Base-by-base conservation (phyloP, 1,140 invertebrate species). In the Phenacoccus solenopsis region DNA sequence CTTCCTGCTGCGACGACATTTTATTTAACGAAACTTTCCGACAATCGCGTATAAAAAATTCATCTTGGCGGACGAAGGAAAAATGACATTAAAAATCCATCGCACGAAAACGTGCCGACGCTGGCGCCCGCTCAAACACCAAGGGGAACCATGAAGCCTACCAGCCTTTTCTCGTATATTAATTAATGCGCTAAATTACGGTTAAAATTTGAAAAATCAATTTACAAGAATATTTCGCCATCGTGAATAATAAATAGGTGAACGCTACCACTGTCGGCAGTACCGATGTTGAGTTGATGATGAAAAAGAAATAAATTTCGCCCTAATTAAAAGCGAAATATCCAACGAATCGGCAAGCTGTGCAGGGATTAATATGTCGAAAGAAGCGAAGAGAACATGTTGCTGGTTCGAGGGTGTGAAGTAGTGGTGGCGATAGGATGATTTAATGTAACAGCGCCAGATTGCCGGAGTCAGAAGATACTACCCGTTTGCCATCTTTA, bases 281-380 rank as follows among this genome's bases (percentile, higher is more conserved):
- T n/a, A n/a, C n/a, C n/a, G n/a, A n/a, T n/a, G n/a, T n/a, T n/a
- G n/a, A n/a, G n/a, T n/a, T n/a, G n/a, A n/a, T n/a, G n/a, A n/a
- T n/a, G n/a, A n/a, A n/a, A n/a, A n/a, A 20, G 59, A 64, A 24
- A 64, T 64, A 64, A 64, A 64, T 64, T 64, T 64, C 25, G 12
- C 25, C 12, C 59, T 64, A 64, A 64, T 64, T 64, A 64, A 64
- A 64, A 49, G 38, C 38, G 38, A 16, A 49, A n/a, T 2, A n/a
- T n/a, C 5, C 16, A 2, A 25, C 20, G 16, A 59, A 59, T 9
- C 5, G 56, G 5, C 7, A 59, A 59, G 5, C 16, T 59, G 13
- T 59, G 56, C 13, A n/a, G 20, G 21, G 56, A n/a, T 20, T 38
- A 10, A 10, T 38, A 38, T 10, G 9, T 22, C 56, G 56, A 20